These are phyloP conservation scores for Microctonus aethiopoides DNA, from an alignment of 2,888 invertebrate species.

Conservation along the genomic window DNA sequence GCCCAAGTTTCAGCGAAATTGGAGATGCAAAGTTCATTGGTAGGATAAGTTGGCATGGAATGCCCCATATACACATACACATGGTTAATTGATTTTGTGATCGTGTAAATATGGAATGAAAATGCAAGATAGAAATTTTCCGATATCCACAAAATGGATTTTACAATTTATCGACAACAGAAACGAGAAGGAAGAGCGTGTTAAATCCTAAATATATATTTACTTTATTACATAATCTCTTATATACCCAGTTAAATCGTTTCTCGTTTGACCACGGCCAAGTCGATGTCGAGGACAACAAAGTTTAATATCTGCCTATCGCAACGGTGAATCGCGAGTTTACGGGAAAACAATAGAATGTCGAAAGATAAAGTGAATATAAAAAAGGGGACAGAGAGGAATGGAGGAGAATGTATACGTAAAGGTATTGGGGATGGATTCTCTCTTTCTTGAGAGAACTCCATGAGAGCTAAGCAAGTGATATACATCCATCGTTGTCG, in stretches of 20 bases:
- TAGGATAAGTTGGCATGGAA: too few relatives aligned
- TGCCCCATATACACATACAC: too few relatives aligned
- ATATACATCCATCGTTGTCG: conserved; percentile 21
- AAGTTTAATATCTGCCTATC: conserved; percentile 50
- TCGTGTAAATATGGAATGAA: conserved; percentile 49
- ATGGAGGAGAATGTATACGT: not conserved
- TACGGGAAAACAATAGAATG: conserved; percentile 51
- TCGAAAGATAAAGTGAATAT: conserved; percentile 18
- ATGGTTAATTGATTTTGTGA: conserved; percentile 20
- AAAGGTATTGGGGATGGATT: conserved; percentile 23
- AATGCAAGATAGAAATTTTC: conserved; percentile 59
- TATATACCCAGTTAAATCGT: not conserved
- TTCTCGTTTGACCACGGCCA: not conserved
- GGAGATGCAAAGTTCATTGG: too few relatives aligned
- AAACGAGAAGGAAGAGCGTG: not conserved
- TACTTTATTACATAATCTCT: not conserved
- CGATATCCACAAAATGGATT: conserved; percentile 51
- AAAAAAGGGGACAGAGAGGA: not conserved
- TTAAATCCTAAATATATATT: not conserved
- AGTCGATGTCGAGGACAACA: not conserved
- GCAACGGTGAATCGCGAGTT: conserved; percentile 44
- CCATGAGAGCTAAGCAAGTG: not conserved
- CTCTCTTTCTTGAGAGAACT: conserved; percentile 15
- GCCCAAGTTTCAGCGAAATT: too few relatives aligned
- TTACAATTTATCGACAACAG: conserved; percentile 37